A percentile compares a stretch with the other conserved stretches of the same genome.
Evolutionary conservation across 1,140 invertebrate genomes (phyloP).

Genomic region (Ephestia elutella): DNA sequence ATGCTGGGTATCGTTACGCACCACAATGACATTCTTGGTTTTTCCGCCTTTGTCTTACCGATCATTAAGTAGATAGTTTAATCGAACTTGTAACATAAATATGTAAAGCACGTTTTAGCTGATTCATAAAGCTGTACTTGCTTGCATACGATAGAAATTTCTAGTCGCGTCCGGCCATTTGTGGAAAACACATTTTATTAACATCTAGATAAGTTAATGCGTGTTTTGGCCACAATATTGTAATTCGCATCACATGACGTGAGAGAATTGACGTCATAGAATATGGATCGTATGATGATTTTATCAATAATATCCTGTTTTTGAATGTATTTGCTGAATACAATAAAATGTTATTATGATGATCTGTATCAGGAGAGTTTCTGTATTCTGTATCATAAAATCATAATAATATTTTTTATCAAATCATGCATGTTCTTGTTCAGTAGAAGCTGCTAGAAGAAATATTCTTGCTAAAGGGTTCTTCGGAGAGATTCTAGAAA

Average conservation of each 20-base stretch:
- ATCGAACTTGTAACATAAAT: neutral
- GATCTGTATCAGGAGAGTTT: neutral
- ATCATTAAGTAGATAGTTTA: neutral
- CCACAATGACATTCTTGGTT: neutral
- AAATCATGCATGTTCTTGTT: no score
- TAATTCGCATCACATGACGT: neutral
- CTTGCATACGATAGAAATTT: neutral
- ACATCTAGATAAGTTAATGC: neutral
- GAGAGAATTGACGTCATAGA: neutral
- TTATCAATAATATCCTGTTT: neutral
- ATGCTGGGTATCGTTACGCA: neutral
- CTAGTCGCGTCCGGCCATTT: neutral
- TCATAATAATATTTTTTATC: neutral
- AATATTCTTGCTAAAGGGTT: no score
- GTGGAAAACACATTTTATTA: no score
- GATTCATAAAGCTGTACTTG: neutral
- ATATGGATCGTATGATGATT: neutral
- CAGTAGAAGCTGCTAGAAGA: no score
- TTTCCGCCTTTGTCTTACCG: neutral
- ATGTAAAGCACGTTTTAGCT: neutral
- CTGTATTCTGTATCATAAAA: no score
- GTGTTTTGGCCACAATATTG: neutral
- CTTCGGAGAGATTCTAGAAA: no score
- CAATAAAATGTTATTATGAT: neutral
- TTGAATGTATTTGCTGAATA: neutral